phyloP scores from a whole-genome alignment of 2,888 invertebrate genomes.

The Alentia gelatinosa region DNA sequence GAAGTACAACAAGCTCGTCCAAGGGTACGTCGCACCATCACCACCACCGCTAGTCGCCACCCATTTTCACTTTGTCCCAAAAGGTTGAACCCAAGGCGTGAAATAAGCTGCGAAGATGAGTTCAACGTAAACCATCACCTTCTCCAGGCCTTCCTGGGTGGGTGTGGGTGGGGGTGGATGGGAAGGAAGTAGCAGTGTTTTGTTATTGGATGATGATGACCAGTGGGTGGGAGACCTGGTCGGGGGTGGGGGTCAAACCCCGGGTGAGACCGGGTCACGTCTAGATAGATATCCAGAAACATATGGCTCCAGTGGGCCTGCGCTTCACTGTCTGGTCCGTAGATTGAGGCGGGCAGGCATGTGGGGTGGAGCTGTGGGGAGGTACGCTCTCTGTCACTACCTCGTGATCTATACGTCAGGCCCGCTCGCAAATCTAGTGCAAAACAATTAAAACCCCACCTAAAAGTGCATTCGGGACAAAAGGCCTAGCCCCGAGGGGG shows the following conservation, averaged over 20 bases:
- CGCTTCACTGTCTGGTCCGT: background rate
- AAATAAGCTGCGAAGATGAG: background rate
- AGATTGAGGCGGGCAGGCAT: conserved; percentile 16
- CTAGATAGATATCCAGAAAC: conserved; percentile 23
- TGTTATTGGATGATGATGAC: background rate
- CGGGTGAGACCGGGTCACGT: conserved; percentile 3
- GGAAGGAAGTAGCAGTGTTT: no score
- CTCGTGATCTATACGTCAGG: background rate
- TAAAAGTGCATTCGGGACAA: conserved; percentile 38
- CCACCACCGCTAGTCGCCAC: background rate
- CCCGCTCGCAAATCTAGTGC: conserved; percentile 40
- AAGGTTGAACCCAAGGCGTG: conserved; percentile 1
- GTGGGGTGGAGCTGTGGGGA: conserved; percentile 3
- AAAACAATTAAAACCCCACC: conserved; percentile 38
- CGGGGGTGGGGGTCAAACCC: background rate
- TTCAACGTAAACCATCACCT: background rate
- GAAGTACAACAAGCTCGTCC: background rate
- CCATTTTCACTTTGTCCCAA: background rate
- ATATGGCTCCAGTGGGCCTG: background rate
- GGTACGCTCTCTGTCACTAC: conserved; percentile 25
- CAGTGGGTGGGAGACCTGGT: background rate
- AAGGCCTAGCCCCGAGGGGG: background rate
- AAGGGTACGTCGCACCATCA: background rate
- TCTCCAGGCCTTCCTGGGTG: background rate
- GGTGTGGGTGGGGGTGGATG: background rate